Evolutionary conservation across 1,140 invertebrate genomes (phyloP).

Genomic region (Hycleus phaleratus): DNA sequence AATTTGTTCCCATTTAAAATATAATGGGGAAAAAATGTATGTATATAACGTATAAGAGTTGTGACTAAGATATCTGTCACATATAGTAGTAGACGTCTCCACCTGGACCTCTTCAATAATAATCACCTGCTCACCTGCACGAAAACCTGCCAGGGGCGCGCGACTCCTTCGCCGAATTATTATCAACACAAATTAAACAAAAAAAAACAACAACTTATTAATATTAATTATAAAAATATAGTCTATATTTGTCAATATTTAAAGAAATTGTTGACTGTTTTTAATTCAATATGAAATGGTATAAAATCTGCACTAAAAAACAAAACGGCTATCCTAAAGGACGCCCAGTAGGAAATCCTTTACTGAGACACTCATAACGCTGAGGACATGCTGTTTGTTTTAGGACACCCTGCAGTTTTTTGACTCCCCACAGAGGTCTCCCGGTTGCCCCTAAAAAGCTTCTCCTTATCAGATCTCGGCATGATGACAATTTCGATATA

Average conservation of each 20-base stretch:
- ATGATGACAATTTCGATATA: constrained; percentile 40
- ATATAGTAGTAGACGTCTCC: constrained; percentile 2
- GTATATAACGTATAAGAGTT: constrained; percentile 13
- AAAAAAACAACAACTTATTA: no score
- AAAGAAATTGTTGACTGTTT: no score
- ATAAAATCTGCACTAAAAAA: not conserved
- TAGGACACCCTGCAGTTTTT: constrained; percentile 31
- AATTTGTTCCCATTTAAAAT: no score
- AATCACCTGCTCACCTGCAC: constrained; percentile 9
- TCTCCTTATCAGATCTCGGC: constrained; percentile 40
- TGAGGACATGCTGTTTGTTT: constrained; percentile 38
- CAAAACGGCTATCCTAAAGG: constrained; percentile 12
- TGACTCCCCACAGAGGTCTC: constrained; percentile 23
- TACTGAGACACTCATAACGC: constrained; percentile 28
- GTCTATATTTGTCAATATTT: no score
- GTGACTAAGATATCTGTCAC: constrained; percentile 20
- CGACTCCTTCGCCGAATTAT: no score
- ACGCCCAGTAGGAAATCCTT: constrained; percentile 36
- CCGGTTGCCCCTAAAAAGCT: constrained; percentile 34
- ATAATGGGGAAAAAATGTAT: no score
- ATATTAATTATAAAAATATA: no score
- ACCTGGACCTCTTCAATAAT: constrained; percentile 20
- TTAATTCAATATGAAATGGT: no score
- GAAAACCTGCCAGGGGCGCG: not conserved
- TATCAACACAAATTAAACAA: no score